Base-by-base conservation (phyloP, 1,140 invertebrate species). In the Bombus picipes region DNA sequence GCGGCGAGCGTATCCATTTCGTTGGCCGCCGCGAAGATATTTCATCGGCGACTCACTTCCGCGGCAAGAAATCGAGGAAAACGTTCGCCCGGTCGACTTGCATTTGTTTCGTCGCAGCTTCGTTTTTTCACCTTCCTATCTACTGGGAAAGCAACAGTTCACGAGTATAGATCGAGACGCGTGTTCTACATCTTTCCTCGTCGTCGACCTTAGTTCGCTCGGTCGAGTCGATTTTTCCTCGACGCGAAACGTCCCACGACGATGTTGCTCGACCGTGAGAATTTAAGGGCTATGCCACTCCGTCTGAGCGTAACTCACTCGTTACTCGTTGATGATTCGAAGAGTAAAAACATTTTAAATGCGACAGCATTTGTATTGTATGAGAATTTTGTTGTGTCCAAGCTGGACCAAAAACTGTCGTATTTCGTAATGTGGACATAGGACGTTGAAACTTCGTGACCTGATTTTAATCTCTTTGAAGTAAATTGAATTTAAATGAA, bases 221-320 rank as follows among this genome's bases (percentile, higher is more conserved):
- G 13, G 22, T 28, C 62, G 81, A 83, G 41, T 68, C 73, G 57
- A 65, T 41, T 70, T 77, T 32, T 32, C 39, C 47, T 28, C 25
- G 6, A 66, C 2, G 9, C 32, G 34, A 28, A 39, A 15, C 28
- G 4, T 10, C 39, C 3, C 13, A 12, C n/a, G 75, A 32, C 3
- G 13, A 34, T 10, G 32, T 62, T 47, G 39, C 22, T 37, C 72
- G 81, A 71, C 71, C 73, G 73, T 76, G 66, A 86, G 81, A 83
- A 86, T 86, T 86, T 86, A 86, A 86, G 85, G 85, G 62, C 62
- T 34, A 39, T n/a, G 37, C 5, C n/a, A 28, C 13, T 25, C 25
- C 32, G n/a, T 74, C 53, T 28, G 28, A 13, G n/a, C 13, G 22
- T 53, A 28, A 37, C 66, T 37, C 32, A 37, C 66, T 47, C 65